Percentiles rank a stretch among this genome's conserved stretches.
Conservation (phyloP, 2,797 vertebrate species). For the Neomorphus geoffroyi region DNA sequence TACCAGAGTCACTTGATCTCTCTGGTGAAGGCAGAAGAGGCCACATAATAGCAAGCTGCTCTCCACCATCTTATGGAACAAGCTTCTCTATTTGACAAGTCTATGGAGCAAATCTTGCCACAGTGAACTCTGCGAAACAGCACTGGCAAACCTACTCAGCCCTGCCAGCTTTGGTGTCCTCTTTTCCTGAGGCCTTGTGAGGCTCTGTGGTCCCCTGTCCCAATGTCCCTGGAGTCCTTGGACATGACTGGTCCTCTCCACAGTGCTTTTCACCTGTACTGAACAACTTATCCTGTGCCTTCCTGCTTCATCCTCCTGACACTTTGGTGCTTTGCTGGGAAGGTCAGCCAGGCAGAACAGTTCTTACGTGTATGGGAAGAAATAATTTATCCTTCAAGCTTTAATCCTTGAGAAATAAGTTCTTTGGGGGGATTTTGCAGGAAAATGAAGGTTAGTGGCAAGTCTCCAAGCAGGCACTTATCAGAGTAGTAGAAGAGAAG, state of each 20-base stretch:
- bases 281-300: neutral
- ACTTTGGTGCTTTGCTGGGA: neutral
- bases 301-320: slow-evolving; percentile 21
- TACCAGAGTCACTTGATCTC: neutral
- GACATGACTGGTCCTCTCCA: neutral
- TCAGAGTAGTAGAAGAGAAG: neutral
- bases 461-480: slow-evolving; percentile 30
- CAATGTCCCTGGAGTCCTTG: neutral
- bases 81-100: neutral
- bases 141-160: neutral
- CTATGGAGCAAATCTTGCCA: neutral
- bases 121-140: neutral
- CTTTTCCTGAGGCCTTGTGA: neutral
- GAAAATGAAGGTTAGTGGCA: slow-evolving; percentile 31
- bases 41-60: neutral
- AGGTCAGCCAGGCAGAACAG: slow-evolving; percentile 12
- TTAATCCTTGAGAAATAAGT: slow-evolving; percentile 58
- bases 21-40: neutral
- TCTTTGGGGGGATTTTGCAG: slow-evolving; percentile 28
- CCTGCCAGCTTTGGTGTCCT: neutral
- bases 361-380: slow-evolving; percentile 9
- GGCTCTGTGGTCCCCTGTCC: neutral
- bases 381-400: slow-evolving; percentile 48
- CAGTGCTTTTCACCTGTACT: neutral
- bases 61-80: neutral